Base-by-base conservation (phyloP, 2,797 vertebrate genomes). In the Peromyscus eremicus region DNA sequence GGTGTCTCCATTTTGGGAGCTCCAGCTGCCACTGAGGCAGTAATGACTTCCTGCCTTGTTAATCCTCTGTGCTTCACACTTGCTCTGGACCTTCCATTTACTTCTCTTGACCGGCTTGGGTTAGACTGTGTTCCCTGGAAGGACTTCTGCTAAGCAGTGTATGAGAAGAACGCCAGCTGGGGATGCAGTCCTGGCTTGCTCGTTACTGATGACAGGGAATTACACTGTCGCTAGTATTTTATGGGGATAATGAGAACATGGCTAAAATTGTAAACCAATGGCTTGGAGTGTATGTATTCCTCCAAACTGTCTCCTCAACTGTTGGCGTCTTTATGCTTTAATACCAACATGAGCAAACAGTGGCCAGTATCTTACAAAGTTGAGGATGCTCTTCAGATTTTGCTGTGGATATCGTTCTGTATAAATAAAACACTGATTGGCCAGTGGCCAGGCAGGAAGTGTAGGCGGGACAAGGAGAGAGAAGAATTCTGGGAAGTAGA, bases 351-450 rank as follows among this genome's bases (percentile, higher is more conserved):
- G 34, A 34, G 46, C 37, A 73, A 83, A 64, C 2, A 46, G 70
- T 3, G 76, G 81, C 52, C 64, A 87, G 43, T 11, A 27, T n/a
- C 17, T 84, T 91, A 40, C 66, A 87, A 79, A 73, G 64, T 4
- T 52, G 25, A 96, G 46, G 14, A 25, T 82, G 84, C 87, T 92
- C 34, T 94, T 68, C 77, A 89, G 73, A 49, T n/a, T n/a, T n/a
- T n/a, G n/a, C n/a, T n/a, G n/a, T n/a, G n/a, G n/a, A n/a, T n/a
- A n/a, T n/a, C n/a, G n/a, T n/a, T n/a, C n/a, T n/a, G n/a, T n/a
- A n/a, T n/a, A n/a, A n/a, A n/a, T n/a, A n/a, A n/a, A n/a, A n/a
- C n/a, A n/a, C n/a, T n/a, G n/a, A n/a, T n/a, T n/a, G n/a, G n/a
- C n/a, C n/a, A n/a, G n/a, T n/a, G n/a, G n/a, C n/a, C n/a, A n/a